Base-by-base conservation (phyloP, 1,140 invertebrate species). In the Drosophila willistoni region DNA sequence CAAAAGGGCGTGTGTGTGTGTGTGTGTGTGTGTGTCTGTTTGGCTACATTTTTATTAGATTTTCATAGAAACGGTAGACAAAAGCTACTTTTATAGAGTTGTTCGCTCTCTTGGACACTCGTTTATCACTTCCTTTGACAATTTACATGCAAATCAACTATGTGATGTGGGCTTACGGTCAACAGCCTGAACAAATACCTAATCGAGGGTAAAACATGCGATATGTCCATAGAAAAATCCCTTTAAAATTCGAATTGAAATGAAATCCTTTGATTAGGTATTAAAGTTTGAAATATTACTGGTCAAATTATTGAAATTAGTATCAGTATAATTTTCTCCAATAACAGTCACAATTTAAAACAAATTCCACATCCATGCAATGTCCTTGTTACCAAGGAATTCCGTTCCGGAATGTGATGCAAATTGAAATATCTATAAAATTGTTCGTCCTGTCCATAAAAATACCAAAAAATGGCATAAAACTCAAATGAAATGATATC, bases 101-200 rank as follows among this genome's bases (percentile, higher is more conserved):
- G 63, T 54, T 60, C 71, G 63, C 51, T 51, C 44, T 51, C 44
- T 51, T 68, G 78, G 59, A 69, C 66, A 66, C 64, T 73, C 84
- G 84, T 89, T 89, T 57, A 89, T 89, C 84, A 89, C 85, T 89
- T 89, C 84, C 84, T 89, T 72, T 75, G 77, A 89, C 84, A 89
- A 89, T 89, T 89, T 89, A 79, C 80, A 89, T 89, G 84, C 84
- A 89, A 89, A 89, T 89, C 77, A 77, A 65, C 66, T 42, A 42
- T 70, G 75, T 51, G 44, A 17, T 36, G 56, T 39, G 33, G 33
- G 33, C 33, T 39, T 59, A 17, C 56, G 34, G 29, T 17, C 56
- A 33, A 57, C 29, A 33, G 29, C 7, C 55, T 36, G 25, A 10
- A 51, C 17, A 47, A 1, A 47, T 19, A 47, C 14, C 14, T 47